A percentile compares a stretch with the other conserved stretches of the same genome.
Conservation (phyloP, 2,888 invertebrate species). For the Lysandra coridon region DNA sequence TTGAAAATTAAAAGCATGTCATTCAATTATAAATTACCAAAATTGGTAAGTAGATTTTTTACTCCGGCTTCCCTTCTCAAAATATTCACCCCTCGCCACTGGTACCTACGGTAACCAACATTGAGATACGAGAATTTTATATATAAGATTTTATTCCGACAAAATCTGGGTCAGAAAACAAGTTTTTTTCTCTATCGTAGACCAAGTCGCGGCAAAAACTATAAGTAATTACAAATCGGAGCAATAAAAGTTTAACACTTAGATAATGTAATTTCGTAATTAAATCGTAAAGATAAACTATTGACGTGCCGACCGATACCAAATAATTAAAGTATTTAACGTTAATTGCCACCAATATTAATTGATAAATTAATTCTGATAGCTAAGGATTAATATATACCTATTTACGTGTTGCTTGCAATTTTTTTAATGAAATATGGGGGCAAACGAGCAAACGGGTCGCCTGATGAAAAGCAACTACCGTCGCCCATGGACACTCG, state of each 20-base stretch:
- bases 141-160: background rate
- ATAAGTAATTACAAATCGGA: background rate
- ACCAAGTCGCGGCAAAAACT: background rate
- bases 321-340: constrained; percentile 68
- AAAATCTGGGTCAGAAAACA: background rate
- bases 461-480: too few species aligned
- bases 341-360: constrained; percentile 75
- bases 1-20: too few species aligned
- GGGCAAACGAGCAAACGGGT: too few species aligned
- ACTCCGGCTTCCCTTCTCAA: too few species aligned
- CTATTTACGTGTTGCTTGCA: background rate
- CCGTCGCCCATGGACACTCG: too few species aligned
- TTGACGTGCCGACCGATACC: constrained; percentile 64
- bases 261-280: constrained; percentile 60
- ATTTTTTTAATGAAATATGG: too few species aligned
- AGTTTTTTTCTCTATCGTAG: background rate
- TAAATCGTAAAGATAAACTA: constrained; percentile 76
- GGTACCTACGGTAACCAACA: too few species aligned
- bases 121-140: too few species aligned
- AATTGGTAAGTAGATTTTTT: too few species aligned
- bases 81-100: too few species aligned
- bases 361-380: constrained; percentile 59
- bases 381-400: background rate
- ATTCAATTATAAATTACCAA: too few species aligned
- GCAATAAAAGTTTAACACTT: constrained; percentile 3